Evolutionary conservation across 2,113 vertebrate genomes (phyloP).

Genomic region (Empidonax traillii): DNA sequence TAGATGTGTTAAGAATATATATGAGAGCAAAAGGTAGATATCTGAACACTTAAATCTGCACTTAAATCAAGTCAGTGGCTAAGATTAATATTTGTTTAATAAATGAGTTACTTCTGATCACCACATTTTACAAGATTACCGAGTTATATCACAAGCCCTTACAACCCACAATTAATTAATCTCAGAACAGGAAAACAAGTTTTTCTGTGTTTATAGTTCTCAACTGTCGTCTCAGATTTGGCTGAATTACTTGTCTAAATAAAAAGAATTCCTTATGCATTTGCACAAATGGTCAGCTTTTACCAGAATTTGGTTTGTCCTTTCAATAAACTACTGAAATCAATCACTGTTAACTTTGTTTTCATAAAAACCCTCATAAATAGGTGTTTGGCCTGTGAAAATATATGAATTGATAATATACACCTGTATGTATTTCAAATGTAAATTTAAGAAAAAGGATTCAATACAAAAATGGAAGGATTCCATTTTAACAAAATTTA

Average conservation of each 20-base stretch:
- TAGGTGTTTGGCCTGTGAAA: neutral
- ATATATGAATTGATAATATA: neutral
- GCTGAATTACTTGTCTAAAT: neutral
- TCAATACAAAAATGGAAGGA: neutral
- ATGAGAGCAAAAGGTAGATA: neutral
- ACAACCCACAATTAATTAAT: neutral
- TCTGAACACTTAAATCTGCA: neutral
- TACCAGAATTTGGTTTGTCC: conserved; percentile 16
- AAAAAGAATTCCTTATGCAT: neutral
- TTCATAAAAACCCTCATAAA: neutral
- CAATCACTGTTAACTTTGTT: neutral
- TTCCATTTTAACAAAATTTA: neutral
- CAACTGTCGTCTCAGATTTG: neutral
- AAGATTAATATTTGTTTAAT: neutral
- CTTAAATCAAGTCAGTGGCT: neutral
- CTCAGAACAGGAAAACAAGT: neutral
- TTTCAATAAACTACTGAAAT: conserved; percentile 38
- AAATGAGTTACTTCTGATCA: neutral
- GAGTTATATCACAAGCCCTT: neutral
- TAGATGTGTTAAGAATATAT: neutral
- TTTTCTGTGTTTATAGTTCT: neutral
- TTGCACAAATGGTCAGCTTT: conserved; percentile 23
- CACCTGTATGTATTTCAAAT: neutral
- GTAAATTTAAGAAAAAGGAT: neutral
- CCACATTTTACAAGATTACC: neutral